Conservation (phyloP, 2,113 vertebrate species). For the Ctenodactylus gundi region DNA sequence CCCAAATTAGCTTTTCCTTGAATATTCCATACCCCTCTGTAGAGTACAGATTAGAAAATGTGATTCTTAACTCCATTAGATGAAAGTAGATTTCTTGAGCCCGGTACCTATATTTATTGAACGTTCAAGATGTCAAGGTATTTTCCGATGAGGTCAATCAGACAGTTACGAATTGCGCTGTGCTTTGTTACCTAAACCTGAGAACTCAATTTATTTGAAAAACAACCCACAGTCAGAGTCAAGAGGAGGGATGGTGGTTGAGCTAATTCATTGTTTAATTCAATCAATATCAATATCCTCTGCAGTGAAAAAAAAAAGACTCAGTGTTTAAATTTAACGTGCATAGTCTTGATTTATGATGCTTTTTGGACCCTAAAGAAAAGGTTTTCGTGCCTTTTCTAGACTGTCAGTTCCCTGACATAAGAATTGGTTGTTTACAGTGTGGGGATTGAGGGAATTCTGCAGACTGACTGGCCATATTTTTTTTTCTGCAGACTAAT, state of each 20-base stretch:
- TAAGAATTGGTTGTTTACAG: background rate
- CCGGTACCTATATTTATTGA: background rate
- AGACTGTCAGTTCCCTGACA: background rate
- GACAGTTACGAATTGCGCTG: background rate
- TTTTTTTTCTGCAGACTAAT: background rate
- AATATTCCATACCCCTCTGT: background rate
- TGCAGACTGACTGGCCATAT: background rate
- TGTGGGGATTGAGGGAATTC: background rate
- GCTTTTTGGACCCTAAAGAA: background rate
- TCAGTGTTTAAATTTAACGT: conserved; percentile 1
- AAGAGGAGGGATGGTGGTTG: background rate
- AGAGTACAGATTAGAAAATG: background rate
- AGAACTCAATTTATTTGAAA: background rate
- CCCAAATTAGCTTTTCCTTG: background rate
- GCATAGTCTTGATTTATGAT: background rate
- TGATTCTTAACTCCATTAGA: background rate
- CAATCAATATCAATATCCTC: background rate
- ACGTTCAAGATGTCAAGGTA: background rate
- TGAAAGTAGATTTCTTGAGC: background rate
- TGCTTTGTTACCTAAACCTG: background rate
- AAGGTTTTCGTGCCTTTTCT: background rate
- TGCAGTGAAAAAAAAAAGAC: background rate
- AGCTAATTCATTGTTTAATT: background rate
- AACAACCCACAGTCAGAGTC: background rate
- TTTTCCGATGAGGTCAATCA: background rate